Evolutionary conservation across 2,888 invertebrate species (phyloP).

Genomic region (Pseudococcus jackbeardsleyi): DNA sequence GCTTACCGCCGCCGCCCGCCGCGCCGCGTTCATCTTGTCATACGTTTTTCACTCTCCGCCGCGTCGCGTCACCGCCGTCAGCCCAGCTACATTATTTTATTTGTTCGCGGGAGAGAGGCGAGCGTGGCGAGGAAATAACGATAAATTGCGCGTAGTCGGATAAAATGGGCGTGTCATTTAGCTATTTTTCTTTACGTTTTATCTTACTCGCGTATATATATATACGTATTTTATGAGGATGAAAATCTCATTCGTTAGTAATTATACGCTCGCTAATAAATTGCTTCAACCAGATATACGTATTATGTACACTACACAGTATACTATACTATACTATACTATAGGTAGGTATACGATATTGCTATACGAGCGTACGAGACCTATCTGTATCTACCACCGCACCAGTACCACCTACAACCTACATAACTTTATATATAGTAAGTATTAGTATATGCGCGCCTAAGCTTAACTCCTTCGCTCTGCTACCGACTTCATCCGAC

Average conservation of each 20-base stretch:
- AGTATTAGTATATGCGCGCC: too few species aligned
- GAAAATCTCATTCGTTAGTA: conserved; percentile 60
- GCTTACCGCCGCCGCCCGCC: background rate
- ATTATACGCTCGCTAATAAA: conserved; percentile 55
- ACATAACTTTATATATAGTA: background rate
- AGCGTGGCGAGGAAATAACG: conserved; percentile 40
- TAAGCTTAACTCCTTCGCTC: too few species aligned
- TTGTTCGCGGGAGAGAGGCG: conserved; percentile 11
- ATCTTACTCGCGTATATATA: conserved; percentile 1
- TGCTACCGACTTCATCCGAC: background rate
- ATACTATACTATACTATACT: background rate
- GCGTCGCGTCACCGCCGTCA: background rate
- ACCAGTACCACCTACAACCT: background rate
- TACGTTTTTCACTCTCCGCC: conserved; percentile 41
- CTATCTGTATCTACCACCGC: too few species aligned
- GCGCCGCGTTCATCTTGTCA: background rate
- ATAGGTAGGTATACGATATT: too few species aligned
- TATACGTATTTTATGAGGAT: conserved; percentile 59
- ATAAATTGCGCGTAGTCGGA: conserved; percentile 62
- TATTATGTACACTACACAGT: background rate
- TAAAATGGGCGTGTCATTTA: conserved; percentile 63
- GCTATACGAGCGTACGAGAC: background rate
- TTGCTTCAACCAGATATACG: conserved; percentile 30
- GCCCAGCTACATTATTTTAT: conserved; percentile 54
- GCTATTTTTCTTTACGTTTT: conserved; percentile 62